phyloP scores from a whole-genome alignment of 2,113 vertebrate species.

The Gymnarchus niloticus region DNA sequence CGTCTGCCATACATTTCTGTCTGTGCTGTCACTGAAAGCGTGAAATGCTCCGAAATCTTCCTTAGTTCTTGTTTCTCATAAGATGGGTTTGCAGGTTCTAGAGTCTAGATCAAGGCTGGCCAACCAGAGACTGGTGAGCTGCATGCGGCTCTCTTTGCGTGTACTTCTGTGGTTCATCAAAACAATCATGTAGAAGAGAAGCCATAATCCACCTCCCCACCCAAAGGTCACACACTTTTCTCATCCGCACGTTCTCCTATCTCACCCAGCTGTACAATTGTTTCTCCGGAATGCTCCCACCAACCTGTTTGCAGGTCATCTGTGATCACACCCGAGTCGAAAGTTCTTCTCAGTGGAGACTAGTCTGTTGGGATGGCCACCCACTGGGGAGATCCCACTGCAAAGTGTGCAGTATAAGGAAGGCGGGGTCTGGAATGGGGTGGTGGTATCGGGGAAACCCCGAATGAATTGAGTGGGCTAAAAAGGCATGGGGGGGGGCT shows the following conservation, averaged over 20 bases:
- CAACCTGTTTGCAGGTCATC: too few species aligned
- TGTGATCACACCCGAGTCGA: background rate
- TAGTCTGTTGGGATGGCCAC: background rate
- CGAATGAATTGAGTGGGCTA: conserved; percentile 43
- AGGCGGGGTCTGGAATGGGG: background rate
- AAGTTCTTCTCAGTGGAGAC: background rate
- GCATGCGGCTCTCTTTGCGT: too few species aligned
- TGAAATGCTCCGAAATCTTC: background rate
- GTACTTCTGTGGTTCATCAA: too few species aligned
- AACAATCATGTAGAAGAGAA: too few species aligned
- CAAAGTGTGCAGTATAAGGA: background rate
- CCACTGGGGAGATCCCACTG: background rate
- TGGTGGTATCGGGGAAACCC: conserved; percentile 22
- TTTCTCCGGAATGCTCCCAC: too few species aligned
- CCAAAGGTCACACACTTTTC: too few species aligned
- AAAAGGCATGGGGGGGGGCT: conserved; percentile 22
- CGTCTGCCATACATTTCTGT: background rate
- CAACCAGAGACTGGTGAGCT: too few species aligned
- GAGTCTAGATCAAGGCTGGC: background rate
- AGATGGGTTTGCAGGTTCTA: background rate
- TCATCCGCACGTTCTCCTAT: too few species aligned
- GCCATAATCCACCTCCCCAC: too few species aligned
- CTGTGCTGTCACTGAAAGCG: background rate
- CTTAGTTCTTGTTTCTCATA: background rate
- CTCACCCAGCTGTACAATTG: too few species aligned